A percentile compares a stretch with the other conserved stretches of the same genome.
Evolutionary conservation across 2,888 invertebrate genomes (phyloP).

Genomic region (Mantis religiosa): DNA sequence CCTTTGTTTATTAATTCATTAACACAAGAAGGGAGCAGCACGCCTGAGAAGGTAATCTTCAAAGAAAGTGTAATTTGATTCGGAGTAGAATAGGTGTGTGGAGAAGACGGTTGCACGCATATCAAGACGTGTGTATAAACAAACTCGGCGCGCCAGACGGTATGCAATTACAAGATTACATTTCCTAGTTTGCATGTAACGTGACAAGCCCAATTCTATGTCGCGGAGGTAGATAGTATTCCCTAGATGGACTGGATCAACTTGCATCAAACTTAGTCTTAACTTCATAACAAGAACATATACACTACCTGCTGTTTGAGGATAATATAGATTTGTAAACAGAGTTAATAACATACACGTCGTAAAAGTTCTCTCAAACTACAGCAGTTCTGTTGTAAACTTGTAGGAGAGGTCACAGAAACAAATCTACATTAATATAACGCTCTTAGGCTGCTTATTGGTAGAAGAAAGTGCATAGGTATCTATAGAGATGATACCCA

Average conservation of each 20-base stretch:
- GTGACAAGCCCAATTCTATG: neutral
- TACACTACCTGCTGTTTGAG: neutral
- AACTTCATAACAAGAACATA: neutral
- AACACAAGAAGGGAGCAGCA: neutral
- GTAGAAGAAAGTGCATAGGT: too few species aligned
- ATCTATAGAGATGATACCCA: too few species aligned
- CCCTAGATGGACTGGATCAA: neutral
- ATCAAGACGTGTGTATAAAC: neutral
- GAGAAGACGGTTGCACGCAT: neutral
- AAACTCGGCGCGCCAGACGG: neutral
- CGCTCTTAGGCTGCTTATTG: too few species aligned
- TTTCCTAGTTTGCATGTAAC: slow-evolving; percentile 1
- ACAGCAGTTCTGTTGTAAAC: too few species aligned
- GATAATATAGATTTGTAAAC: neutral
- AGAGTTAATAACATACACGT: neutral
- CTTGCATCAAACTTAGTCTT: neutral
- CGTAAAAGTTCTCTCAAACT: too few species aligned
- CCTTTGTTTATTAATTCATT: slow-evolving; percentile 20
- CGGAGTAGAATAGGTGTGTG: neutral
- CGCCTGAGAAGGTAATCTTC: neutral
- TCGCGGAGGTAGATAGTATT: neutral
- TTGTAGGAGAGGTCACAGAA: too few species aligned
- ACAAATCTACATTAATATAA: too few species aligned
- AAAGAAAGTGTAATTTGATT: slow-evolving; percentile 9
- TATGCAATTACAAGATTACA: neutral